Conservation (phyloP, 2,888 invertebrate genomes). For the Stramonita haemastoma region DNA sequence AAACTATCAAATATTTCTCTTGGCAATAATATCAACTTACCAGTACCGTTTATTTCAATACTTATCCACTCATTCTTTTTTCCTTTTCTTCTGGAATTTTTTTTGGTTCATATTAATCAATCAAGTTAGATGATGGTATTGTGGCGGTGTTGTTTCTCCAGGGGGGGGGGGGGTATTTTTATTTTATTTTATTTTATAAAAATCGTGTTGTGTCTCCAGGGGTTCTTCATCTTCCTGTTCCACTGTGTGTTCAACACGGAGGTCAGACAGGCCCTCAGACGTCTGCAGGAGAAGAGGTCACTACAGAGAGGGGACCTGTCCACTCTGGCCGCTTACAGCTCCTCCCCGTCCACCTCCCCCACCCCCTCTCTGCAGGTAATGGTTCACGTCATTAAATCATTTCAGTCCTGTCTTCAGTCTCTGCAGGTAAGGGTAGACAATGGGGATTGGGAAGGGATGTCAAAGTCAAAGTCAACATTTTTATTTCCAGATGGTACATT, state of each 20-base stretch:
- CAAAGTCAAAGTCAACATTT: too few relatives aligned
- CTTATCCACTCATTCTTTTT: neutral
- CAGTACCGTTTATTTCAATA: neutral
- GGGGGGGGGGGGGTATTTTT: too few relatives aligned
- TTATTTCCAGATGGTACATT: too few relatives aligned
- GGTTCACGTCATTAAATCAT: too few relatives aligned
- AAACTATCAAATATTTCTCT: too few relatives aligned
- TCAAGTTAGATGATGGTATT: too few relatives aligned
- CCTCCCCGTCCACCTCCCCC: conserved; percentile 22
- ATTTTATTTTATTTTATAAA: neutral
- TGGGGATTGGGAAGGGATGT: too few relatives aligned
- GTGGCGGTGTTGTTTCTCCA: neutral
- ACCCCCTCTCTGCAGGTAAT: conserved; percentile 25
- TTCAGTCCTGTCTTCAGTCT: too few relatives aligned
- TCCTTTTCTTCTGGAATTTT: neutral
- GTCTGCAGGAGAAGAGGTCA: conserved; percentile 52
- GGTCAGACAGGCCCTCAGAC: conserved; percentile 85
- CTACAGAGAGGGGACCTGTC: conserved; percentile 51
- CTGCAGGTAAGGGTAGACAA: neutral
- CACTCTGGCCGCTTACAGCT: conserved; percentile 31
- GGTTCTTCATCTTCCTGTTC: conserved; percentile 67
- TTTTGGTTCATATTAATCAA: neutral
- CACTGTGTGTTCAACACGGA: conserved; percentile 66
- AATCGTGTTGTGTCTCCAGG: conserved; percentile 53
- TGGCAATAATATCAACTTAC: too few relatives aligned